Evolutionary conservation across 2,797 vertebrate genomes (phyloP).

Genomic region (Brachyrhaphis roseni): DNA sequence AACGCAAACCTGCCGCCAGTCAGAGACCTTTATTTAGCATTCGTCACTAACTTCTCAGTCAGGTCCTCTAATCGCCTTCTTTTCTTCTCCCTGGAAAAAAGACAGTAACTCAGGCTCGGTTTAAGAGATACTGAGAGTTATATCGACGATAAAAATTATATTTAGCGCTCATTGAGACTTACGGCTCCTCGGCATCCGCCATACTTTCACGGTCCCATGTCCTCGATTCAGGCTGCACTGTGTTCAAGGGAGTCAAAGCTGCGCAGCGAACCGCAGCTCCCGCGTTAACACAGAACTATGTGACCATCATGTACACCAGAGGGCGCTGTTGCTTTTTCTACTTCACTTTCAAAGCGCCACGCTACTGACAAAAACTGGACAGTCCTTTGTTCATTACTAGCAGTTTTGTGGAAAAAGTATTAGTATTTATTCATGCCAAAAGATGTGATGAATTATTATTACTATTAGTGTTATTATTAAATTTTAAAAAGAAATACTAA

Average conservation of each 20-base stretch:
- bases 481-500: no score
- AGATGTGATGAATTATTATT: no score
- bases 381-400: background rate
- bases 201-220: constrained; percentile 89
- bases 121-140: background rate
- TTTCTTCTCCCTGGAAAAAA: constrained; percentile 97
- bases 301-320: background rate
- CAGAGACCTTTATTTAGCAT: constrained; percentile 77
- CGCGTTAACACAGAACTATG: background rate
- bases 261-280: constrained; percentile 24
- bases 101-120: constrained; percentile 80
- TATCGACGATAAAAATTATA: constrained; percentile 6
- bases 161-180: constrained; percentile 83
- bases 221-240: constrained; percentile 64
- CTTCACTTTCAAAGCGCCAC: background rate
- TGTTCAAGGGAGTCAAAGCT: constrained; percentile 58
- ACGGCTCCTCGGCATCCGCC: constrained; percentile 97
- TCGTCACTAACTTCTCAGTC: constrained; percentile 98
- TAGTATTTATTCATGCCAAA: no score
- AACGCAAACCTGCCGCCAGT: constrained; percentile 81
- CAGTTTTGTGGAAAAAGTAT: no score
- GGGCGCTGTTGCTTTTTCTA: background rate
- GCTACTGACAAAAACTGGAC: background rate
- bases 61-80: constrained; percentile 99
- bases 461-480: no score